These are phyloP conservation scores for Heliconius eleuchia DNA, from an alignment of 1,140 invertebrate genomes.

Conservation along the genomic window DNA sequence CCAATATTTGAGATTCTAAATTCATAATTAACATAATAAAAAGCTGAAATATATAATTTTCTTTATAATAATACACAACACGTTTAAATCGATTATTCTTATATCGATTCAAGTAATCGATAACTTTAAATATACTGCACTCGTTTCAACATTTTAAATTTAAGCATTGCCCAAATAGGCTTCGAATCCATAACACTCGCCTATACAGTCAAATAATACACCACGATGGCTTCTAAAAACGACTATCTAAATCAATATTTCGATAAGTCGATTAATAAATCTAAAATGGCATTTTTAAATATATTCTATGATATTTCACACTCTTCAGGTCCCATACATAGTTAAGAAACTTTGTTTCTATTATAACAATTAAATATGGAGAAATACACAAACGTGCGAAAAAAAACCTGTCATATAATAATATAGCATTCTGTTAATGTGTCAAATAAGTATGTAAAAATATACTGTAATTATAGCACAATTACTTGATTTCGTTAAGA, in stretches of 20 bases:
- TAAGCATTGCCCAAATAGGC: too few relatives aligned
- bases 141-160: too few relatives aligned
- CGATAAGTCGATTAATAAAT: slow-evolving; percentile 8
- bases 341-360: slow-evolving; percentile 30
- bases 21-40: background rate
- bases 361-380: background rate
- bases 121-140: too few relatives aligned
- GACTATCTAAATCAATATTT: background rate
- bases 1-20: slow-evolving; percentile 3
- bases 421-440: background rate
- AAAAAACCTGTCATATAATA: background rate
- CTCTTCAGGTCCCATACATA: slow-evolving; percentile 33
- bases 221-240: background rate
- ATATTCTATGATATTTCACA: slow-evolving; percentile 30
- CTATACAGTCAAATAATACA: too few relatives aligned
- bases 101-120: too few relatives aligned
- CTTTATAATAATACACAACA: slow-evolving; percentile 4
- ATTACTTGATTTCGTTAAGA: background rate
- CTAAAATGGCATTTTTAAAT: slow-evolving; percentile 28
- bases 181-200: too few relatives aligned
- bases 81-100: background rate
- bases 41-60: background rate
- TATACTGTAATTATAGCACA: too few relatives aligned
- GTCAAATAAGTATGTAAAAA: too few relatives aligned
- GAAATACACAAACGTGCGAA: background rate